Evolutionary conservation across 2,797 vertebrate genomes (phyloP).

Genomic region (Notamacropus eugenii): DNA sequence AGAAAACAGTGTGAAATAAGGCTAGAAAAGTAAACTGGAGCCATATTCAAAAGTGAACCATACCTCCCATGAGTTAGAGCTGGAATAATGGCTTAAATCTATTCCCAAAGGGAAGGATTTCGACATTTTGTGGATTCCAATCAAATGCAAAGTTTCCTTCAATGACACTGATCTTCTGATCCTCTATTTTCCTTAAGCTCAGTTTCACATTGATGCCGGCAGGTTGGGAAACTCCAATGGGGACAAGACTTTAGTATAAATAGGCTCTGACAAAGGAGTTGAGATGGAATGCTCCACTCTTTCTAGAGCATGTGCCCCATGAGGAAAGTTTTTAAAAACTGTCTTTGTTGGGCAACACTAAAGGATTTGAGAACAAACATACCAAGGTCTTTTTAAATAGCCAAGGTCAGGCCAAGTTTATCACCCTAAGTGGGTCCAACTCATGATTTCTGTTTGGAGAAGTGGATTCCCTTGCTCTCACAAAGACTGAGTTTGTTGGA

Average conservation of each 20-base stretch:
- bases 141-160: neutral
- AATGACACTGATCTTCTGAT: neutral
- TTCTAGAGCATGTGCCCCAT: slow-evolving; percentile 11
- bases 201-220: slow-evolving; percentile 25
- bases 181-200: neutral
- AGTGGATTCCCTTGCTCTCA: slow-evolving; percentile 24
- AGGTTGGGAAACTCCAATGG: slow-evolving; percentile 28
- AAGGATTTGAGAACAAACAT: slow-evolving; percentile 31
- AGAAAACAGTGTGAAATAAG: neutral
- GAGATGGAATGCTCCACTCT: slow-evolving; percentile 15
- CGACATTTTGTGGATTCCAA: neutral
- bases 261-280: neutral
- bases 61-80: neutral
- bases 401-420: neutral
- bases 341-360: slow-evolving; percentile 26
- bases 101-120: slow-evolving; percentile 12
- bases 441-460: slow-evolving; percentile 36
- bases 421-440: slow-evolving; percentile 11
- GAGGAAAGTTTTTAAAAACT: slow-evolving; percentile 2
- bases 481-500: neutral
- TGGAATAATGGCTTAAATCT: neutral
- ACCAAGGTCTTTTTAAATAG: neutral
- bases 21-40: neutral
- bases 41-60: neutral
- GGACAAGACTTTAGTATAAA: slow-evolving; percentile 6